phyloP scores from a whole-genome alignment of 2,797 vertebrate genomes.

The Leontopithecus rosalia region DNA sequence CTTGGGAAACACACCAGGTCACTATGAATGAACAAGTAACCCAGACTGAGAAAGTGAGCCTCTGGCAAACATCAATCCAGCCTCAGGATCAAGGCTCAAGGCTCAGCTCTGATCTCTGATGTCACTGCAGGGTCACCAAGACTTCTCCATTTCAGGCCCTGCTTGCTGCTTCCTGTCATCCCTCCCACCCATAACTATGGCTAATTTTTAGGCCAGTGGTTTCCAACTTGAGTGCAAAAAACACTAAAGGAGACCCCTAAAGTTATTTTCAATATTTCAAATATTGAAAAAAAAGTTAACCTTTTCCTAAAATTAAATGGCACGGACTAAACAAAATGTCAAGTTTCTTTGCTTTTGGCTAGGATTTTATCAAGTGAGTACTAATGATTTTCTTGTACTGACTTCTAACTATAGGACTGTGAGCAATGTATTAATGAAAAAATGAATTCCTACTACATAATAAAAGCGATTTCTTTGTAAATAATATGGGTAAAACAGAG shows the following conservation, averaged over 20 bases:
- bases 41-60: neutral
- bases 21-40: neutral
- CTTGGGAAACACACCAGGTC: neutral
- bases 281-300: slow-evolving; percentile 37
- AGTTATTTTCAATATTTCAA: slow-evolving; percentile 6
- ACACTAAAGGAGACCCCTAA: neutral
- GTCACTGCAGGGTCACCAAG: neutral
- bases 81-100: neutral
- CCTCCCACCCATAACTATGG: neutral
- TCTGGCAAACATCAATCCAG: neutral
- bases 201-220: neutral
- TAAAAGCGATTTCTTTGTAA: slow-evolving; percentile 30
- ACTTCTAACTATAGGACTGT: slow-evolving; percentile 20
- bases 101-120: neutral
- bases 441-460: neutral
- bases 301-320: slow-evolving; percentile 56
- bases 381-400: neutral
- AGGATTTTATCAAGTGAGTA: slow-evolving; percentile 33
- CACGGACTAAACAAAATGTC: slow-evolving; percentile 37
- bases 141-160: neutral
- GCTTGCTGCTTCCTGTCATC: neutral
- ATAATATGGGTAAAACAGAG: neutral
- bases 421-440: slow-evolving; percentile 38
- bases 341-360: neutral
- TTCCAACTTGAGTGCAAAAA: neutral